phyloP scores from a whole-genome alignment of 2,113 vertebrate species.

The Stomatorhinus ivindoensis region DNA sequence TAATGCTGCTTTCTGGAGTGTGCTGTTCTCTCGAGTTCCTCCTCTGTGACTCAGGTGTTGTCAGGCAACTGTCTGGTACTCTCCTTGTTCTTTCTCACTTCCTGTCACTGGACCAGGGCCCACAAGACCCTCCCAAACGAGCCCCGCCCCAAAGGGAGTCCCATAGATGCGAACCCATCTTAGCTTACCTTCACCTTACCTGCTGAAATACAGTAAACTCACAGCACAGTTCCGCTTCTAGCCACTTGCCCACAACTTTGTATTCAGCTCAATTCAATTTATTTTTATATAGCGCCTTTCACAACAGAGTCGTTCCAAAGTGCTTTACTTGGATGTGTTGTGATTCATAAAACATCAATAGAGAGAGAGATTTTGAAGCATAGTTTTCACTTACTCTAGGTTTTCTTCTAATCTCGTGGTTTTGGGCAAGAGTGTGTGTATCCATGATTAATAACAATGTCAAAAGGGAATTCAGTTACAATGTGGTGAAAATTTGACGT shows the following conservation, averaged over 20 bases:
- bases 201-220: slow-evolving; percentile 54
- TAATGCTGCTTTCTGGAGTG: slow-evolving; percentile 19
- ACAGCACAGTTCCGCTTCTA: slow-evolving; percentile 32
- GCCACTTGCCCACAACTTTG: neutral
- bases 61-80: slow-evolving; percentile 19
- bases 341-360: too few relatives aligned
- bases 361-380: too few relatives aligned
- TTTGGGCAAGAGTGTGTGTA: neutral
- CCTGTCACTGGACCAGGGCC: slow-evolving; percentile 1
- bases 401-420: neutral
- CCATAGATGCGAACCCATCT: slow-evolving; percentile 4
- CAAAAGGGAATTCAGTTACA: neutral
- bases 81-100: neutral
- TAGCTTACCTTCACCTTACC: slow-evolving; percentile 42
- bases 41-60: slow-evolving; percentile 25
- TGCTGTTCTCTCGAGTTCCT: slow-evolving; percentile 3
- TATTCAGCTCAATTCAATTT: too few relatives aligned
- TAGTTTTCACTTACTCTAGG: neutral
- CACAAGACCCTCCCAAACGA: slow-evolving; percentile 5
- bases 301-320: too few relatives aligned
- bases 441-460: neutral
- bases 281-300: too few relatives aligned
- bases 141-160: neutral
- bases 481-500: neutral
- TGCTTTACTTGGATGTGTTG: too few relatives aligned